Percentiles rank a stretch among this genome's conserved stretches.
These are phyloP conservation scores for Tragelaphus imberbis DNA, from an alignment of 2,113 vertebrate species.

Conservation along the genomic window DNA sequence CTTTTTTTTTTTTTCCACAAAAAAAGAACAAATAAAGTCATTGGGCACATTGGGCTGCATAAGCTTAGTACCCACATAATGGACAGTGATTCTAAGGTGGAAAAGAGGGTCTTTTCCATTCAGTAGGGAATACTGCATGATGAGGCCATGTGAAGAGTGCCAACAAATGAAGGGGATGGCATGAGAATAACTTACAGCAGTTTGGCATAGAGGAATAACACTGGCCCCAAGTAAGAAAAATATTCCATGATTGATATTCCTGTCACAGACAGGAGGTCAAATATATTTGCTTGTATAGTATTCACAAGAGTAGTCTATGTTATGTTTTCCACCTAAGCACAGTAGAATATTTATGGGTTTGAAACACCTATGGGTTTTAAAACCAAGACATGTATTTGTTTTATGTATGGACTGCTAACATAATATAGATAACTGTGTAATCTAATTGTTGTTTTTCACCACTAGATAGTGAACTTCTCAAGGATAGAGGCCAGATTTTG, in stretches of 20 bases:
- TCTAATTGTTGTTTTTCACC: slow-evolving; percentile 25
- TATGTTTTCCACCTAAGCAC: slow-evolving; percentile 22
- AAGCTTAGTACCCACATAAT: not conserved
- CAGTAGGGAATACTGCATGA: not conserved
- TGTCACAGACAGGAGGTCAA: slow-evolving; percentile 18
- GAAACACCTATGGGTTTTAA: slow-evolving; percentile 20
- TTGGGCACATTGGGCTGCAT: not conserved
- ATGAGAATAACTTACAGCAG: not conserved
- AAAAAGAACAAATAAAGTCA: not conserved
- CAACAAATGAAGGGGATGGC: not conserved
- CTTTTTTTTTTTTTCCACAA: not conserved
- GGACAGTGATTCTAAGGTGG: not conserved
- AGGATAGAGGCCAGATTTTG: not conserved
- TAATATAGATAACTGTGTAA: not conserved
- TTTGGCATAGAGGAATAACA: not conserved
- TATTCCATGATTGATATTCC: slow-evolving; percentile 27
- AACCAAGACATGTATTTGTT: slow-evolving; percentile 54
- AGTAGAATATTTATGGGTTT: not conserved
- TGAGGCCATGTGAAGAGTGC: fast-evolving
- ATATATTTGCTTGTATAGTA: slow-evolving; percentile 48
- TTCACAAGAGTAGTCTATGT: slow-evolving; percentile 34
- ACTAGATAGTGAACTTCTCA: not conserved
- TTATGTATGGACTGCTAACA: not conserved
- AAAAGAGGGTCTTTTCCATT: not conserved
- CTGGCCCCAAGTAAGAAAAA: not conserved